Evolutionary conservation across 2,888 invertebrate species (phyloP).

Genomic region (Polymixis lichenea): DNA sequence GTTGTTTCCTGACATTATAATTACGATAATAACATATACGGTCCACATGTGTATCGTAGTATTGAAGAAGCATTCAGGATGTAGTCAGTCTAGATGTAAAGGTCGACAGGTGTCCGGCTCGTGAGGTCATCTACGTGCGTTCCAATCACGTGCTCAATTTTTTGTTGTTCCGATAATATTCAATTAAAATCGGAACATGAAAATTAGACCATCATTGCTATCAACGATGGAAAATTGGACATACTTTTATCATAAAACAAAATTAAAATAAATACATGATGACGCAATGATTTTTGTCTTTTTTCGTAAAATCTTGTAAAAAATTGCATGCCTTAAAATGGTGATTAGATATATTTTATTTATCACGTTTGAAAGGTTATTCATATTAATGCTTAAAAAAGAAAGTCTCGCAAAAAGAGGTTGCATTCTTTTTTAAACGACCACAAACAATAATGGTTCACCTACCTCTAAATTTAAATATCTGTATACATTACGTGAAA

Average conservation of each 20-base stretch:
- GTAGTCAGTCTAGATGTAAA: constrained; percentile 72
- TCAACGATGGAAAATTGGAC: neutral
- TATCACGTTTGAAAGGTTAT: neutral
- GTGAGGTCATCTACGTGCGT: constrained; percentile 80
- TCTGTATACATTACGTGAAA: neutral
- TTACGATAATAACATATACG: constrained; percentile 44
- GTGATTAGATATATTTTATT: neutral
- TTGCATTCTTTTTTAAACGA: constrained; percentile 9
- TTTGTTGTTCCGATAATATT: constrained; percentile 59
- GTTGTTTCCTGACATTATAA: constrained; percentile 56
- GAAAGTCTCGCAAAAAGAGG: neutral
- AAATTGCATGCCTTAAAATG: neutral
- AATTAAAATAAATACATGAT: neutral
- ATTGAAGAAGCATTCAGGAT: constrained; percentile 77
- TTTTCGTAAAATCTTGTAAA: neutral
- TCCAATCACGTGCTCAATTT: constrained; percentile 63
- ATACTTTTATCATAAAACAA: neutral
- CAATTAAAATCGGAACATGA: constrained; percentile 1
- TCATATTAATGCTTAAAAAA: neutral
- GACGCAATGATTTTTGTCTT: neutral
- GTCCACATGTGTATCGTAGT: constrained; percentile 56
- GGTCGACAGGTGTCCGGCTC: constrained; percentile 82
- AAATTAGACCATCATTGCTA: constrained; percentile 28
- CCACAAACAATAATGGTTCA: neutral
- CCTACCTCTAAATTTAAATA: constrained; percentile 7